These are phyloP conservation scores for Sphecodes monilicornis DNA, from an alignment of 2,888 invertebrate genomes.

Conservation along the genomic window DNA sequence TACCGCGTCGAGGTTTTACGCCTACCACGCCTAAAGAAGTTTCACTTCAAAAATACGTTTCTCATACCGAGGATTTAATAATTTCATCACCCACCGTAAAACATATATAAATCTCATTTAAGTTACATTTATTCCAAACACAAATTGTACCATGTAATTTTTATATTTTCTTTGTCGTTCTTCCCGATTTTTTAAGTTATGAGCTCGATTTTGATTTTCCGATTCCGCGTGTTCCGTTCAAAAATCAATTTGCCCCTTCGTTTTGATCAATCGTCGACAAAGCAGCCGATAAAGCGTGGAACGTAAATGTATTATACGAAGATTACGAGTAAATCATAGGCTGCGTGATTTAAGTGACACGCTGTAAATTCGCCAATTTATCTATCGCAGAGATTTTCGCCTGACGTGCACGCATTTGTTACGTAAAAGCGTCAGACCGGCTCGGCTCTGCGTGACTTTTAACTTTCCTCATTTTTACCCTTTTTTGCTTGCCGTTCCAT, in stretches of 20 bases:
- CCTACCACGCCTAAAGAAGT: too few relatives aligned
- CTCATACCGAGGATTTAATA: too few relatives aligned
- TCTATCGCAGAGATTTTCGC: constrained; percentile 53
- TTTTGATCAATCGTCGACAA: neutral
- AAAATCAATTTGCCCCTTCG: constrained; percentile 30
- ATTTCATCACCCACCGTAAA: neutral
- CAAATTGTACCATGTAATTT: neutral
- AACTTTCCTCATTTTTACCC: constrained; percentile 32
- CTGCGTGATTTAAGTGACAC: constrained; percentile 44
- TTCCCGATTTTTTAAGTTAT: neutral
- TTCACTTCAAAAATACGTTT: too few relatives aligned
- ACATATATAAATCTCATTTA: neutral
- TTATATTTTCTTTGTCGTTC: neutral
- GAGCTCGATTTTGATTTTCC: neutral
- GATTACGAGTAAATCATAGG: constrained; percentile 42
- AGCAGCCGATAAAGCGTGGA: constrained; percentile 9
- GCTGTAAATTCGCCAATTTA: constrained; percentile 56
- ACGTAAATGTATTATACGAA: neutral
- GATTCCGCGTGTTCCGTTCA: neutral
- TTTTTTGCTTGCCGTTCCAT: neutral
- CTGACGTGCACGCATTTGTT: constrained; percentile 55
- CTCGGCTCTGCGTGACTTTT: constrained; percentile 53
- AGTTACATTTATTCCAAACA: neutral
- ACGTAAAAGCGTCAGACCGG: constrained; percentile 18
- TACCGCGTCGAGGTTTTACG: too few relatives aligned